A percentile compares a stretch with the other conserved stretches of the same genome.
phyloP scores from a whole-genome alignment of 2,888 invertebrate species.

The Strigamia crassipes region DNA sequence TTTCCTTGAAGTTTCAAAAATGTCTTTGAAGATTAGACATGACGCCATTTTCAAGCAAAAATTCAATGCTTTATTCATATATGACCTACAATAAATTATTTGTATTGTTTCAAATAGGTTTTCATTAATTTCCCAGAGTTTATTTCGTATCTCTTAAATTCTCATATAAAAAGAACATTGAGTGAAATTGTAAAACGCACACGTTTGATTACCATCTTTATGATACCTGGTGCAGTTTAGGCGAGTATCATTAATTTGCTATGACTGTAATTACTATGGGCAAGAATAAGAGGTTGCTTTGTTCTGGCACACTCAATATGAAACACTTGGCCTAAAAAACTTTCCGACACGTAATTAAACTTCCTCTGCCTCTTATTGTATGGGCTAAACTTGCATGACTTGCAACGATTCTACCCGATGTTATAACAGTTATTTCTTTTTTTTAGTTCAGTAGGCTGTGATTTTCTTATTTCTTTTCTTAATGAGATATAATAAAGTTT shows the following conservation, averaged over 20 bases:
- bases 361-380: not conserved
- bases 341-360: constrained; percentile 28
- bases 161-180: not conserved
- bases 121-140: too few species aligned
- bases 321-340: constrained; percentile 8
- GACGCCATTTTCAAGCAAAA: not conserved
- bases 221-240: not conserved
- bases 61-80: not conserved
- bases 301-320: not conserved
- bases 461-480: not conserved
- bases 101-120: not conserved
- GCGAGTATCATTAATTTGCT: constrained; percentile 45
- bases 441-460: not conserved
- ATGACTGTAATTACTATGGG: constrained; percentile 44
- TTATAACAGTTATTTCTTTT: not conserved
- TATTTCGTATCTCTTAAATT: too few species aligned
- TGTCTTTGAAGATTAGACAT: not conserved
- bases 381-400: constrained; percentile 5
- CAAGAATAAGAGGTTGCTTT: constrained; percentile 4
- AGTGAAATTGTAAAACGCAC: not conserved
- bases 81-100: not conserved
- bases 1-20: not conserved
- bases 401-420: not conserved
- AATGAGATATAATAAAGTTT: not conserved
- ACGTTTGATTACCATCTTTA: constrained; percentile 41